Base-by-base conservation (phyloP, 2,797 vertebrate genomes). In the Synanceia verrucosa region DNA sequence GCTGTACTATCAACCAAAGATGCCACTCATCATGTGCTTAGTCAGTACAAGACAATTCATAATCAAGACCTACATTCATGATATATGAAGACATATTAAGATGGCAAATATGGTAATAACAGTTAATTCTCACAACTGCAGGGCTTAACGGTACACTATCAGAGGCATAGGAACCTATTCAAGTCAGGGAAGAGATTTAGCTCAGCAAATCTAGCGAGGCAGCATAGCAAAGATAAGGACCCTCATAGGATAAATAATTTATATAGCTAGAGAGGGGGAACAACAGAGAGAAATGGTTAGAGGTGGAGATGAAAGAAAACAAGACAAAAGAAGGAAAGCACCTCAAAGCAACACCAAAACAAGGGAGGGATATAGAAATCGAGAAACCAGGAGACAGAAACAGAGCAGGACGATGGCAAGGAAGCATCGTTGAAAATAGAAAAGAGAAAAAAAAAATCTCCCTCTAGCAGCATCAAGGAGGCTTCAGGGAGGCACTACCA, bases 201-300 rank as follows among this genome's bases (percentile, higher is more conserved):
- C 78, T 70, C 61, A 53, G 80, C 74, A 84, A 76, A 88, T 85
- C 71, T 74, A 78, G 61, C 76, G 80, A 57, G 63, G 83, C 68
- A 70, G 78, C n/a, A 24, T 24, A 56, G 71, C 41, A 69, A 53
- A 82, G 89, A 91, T 91, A 90, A 91, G 84, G 57, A 19, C 79
- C 62, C 64, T 65, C 56, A 36, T 16, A 47, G 65, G 56, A 91
- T 92, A 78, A 90, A 93, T 93, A 79, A 93, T 92, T 92, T 82
- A 92, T 86, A 73, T 14, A 58, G 73, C 65, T 2, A 26, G 59
- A 73, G 62, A 29, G 50, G 57, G 26, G 76, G 71, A 81, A 75
- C 44, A 65, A 73, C 74, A 66, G 47, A 62, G 46, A 58, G 61
- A 47, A 64, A 61, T 24, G 12, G 70, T 44, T 43, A 71, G 63